Base-by-base conservation (phyloP, 2,888 invertebrate species). In the Mellilla xanthometata region DNA sequence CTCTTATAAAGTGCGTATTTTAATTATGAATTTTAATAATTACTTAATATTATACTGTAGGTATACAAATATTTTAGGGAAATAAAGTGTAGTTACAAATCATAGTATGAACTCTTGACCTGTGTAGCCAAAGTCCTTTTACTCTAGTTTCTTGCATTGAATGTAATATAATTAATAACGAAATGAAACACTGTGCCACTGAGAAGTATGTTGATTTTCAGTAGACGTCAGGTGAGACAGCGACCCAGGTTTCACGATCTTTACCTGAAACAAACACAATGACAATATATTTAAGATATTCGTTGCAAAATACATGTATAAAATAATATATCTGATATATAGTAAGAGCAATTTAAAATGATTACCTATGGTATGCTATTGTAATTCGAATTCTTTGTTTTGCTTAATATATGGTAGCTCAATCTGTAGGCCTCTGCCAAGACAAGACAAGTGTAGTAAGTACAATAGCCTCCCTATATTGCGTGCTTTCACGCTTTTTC, bases 211-310 rank as follows among this genome's bases (percentile, higher is more conserved):
- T 68, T 61, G 68, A 75, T 76, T 72, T 68, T 67, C 76, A 67
- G 54, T 33, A 29, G 62, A 65, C 51, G 66, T 53, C 55, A 67
- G 68, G 64, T 54, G 53, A 58, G 56, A 71, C 76, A 71, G 78
- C 77, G 76, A 78, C 83, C 79, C 81, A 78, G 77, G 65, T 70
- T 72, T 68, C 80, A 76, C 82, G 58, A 65, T 64, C 81, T 86
- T 88, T 88, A 88, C 86, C 88, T 88, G 87, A 30, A 87, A 85
- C 81, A 85, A 85, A 39, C 46, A 63, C 49, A 65, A 19, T 6
- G n/a, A 19, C 15, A 1, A 5, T 3, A 1, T 19, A 19, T 19
- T 5, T 6, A 19, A 19, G 6, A 19, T n/a, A 19, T 6, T 5
- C 3, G 6, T 19, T 19, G 3, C 15, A 19, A 19, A 6, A 19